Percentiles rank a stretch among this genome's conserved stretches.
Conservation (phyloP, 2,888 invertebrate genomes). For the Patella depressa region DNA sequence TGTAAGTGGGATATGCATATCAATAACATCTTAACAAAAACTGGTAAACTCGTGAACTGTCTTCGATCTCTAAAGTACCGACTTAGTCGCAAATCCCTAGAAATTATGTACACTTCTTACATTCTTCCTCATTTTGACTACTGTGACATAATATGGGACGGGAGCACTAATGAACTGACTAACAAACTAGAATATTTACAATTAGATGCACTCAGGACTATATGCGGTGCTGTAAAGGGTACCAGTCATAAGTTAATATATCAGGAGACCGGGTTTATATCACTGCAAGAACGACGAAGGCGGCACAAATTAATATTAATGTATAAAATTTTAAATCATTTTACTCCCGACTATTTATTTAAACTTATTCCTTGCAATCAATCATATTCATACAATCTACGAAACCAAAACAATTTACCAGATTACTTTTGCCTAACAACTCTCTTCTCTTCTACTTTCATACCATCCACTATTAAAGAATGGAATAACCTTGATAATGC, state of each 20-base stretch:
- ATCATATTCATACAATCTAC: background rate
- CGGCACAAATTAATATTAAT: background rate
- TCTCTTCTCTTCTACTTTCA: background rate
- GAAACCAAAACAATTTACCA: background rate
- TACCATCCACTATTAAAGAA: background rate
- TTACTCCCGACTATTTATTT: background rate
- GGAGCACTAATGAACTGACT: background rate
- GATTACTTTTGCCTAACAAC: background rate
- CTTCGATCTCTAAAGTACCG: background rate
- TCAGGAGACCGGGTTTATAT: background rate
- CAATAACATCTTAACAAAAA: background rate
- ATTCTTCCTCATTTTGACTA: conserved; percentile 3
- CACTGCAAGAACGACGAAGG: background rate
- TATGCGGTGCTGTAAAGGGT: background rate
- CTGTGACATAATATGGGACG: conserved; percentile 2
- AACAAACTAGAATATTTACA: background rate
- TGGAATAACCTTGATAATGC: background rate
- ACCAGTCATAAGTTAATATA: background rate
- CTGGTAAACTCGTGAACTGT: conserved; percentile 1
- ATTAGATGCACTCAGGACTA: conserved; percentile 4
- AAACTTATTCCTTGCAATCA: background rate
- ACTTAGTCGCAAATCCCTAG: background rate
- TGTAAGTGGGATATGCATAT: conserved; percentile 1
- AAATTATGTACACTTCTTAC: background rate
- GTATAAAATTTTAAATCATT: background rate